Base-by-base conservation (phyloP, 2,797 vertebrate genomes). In the Parauchenoglanis ngamensis region DNA sequence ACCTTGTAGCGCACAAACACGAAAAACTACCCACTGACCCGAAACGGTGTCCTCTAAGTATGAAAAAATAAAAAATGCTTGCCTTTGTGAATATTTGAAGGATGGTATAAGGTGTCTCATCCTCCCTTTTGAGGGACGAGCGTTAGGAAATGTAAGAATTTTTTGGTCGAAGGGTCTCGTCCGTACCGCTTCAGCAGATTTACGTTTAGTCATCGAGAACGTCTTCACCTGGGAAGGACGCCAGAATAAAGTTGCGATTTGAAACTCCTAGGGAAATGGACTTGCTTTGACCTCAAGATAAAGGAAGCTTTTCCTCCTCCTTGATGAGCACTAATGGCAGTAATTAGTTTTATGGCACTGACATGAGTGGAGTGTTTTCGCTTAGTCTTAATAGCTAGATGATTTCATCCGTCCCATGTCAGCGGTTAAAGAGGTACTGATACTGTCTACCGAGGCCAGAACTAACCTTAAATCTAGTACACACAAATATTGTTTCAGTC, bases 331-430 rank as follows among this genome's bases (percentile, higher is more conserved):
- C 67, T 89, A 89, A 85, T 88, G 73, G 78, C 19, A 44, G 88
- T 84, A 52, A 80, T 88, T 90, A 87, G 82, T 89, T 88, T 88
- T 85, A 85, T 87, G 83, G 77, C 61, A 59, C 25, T 68, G 73
- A 73, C 76, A 54, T n/a, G 2, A 86, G 86, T 46, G 56, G n/a
- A 19, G 1, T 13, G 70, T 83, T 81, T 87, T 85, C 4, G 70
- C 59, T 85, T 57, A 3, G 61, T 80, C 44, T 35, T 75, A 89
- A 88, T 85, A 73, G 68, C 23, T 86, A 40, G 61, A 54, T 87
- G 81, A 46, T 19, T 83, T 86, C 76, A 84, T 31, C 81, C 44
- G 65, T 87, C 78, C 65, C 13, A 78, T 80, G 46, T 56, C 40
- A 67, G 75, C 46, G 35, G 28, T 87, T 79, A 67, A 56, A 40